Evolutionary conservation across 2,797 vertebrate species (phyloP).

Genomic region (Darevskia mixta): DNA sequence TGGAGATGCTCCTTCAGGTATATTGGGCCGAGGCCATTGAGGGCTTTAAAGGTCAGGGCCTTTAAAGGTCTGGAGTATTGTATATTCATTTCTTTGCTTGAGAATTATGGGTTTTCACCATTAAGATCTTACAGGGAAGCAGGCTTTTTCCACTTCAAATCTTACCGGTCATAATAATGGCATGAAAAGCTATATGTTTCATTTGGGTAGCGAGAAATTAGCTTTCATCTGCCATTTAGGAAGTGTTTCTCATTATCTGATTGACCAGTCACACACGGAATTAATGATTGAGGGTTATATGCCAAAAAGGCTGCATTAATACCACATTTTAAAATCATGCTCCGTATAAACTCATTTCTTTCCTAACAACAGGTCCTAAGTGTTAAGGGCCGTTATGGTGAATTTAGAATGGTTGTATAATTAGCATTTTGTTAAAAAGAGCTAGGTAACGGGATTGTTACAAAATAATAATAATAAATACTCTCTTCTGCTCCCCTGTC

Average conservation of each 20-base stretch:
- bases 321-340: constrained; percentile 52
- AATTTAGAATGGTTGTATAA: neutral
- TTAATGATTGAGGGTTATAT: constrained; percentile 48
- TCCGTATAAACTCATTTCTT: constrained; percentile 31
- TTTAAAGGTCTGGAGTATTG: neutral
- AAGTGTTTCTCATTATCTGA: constrained; percentile 61
- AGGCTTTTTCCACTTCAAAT: neutral
- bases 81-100: neutral
- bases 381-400: constrained; percentile 25
- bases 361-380: constrained; percentile 36
- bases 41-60: too few relatives aligned
- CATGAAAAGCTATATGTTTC: constrained; percentile 40
- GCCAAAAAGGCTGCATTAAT: constrained; percentile 41
- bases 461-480: neutral
- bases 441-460: neutral
- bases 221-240: constrained; percentile 53
- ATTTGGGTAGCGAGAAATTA: constrained; percentile 44
- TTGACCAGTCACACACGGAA: constrained; percentile 63
- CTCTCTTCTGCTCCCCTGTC: neutral
- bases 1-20: too few relatives aligned
- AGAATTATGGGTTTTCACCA: neutral
- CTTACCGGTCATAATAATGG: neutral
- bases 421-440: neutral
- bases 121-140: constrained; percentile 19
- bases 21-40: too few relatives aligned